A percentile compares a stretch with the other conserved stretches of the same genome.
phyloP scores from a whole-genome alignment of 1,140 invertebrate species.

The Tyrophagus putrescentiae region DNA sequence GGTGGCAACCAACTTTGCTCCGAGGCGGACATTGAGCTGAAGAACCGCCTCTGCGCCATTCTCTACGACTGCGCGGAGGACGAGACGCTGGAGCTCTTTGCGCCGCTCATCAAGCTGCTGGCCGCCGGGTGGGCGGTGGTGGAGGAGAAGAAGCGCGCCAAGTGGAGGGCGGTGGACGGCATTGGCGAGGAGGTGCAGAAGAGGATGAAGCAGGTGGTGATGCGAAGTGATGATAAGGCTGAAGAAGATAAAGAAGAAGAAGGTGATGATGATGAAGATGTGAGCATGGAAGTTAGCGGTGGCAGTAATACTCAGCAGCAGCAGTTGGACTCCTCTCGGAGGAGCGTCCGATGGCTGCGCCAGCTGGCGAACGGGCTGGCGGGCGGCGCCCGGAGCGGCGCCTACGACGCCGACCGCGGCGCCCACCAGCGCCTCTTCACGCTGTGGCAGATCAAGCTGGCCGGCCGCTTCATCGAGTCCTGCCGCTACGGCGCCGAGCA shows the following conservation, averaged over 20 bases:
- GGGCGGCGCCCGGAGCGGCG: not conserved
- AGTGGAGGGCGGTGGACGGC: not conserved
- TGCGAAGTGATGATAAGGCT: not conserved
- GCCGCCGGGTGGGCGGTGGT: not conserved
- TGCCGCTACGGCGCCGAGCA: not conserved
- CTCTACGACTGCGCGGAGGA: conserved; percentile 71
- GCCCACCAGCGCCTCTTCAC: not conserved
- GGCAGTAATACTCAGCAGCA: not conserved
- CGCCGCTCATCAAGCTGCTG: conserved; percentile 35
- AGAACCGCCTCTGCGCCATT: conserved; percentile 53
- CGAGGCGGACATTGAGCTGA: conserved; percentile 29
- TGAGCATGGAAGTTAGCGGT: not conserved
- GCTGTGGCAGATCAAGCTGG: conserved; percentile 17
- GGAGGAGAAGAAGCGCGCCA: not conserved
- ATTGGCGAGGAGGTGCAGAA: not conserved
- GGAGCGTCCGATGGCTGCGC: not conserved
- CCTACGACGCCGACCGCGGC: not conserved
- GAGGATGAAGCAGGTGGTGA: not conserved
- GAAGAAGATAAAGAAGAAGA: not conserved
- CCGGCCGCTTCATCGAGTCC: not conserved
- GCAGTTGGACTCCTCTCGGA: too few species aligned
- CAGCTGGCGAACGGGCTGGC: not conserved
- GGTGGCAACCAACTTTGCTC: conserved; percentile 2
- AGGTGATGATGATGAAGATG: not conserved
- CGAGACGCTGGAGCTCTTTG: conserved; percentile 63